These are phyloP conservation scores for Himalopsyche japonica DNA, from an alignment of 2,888 invertebrate species.

Conservation along the genomic window DNA sequence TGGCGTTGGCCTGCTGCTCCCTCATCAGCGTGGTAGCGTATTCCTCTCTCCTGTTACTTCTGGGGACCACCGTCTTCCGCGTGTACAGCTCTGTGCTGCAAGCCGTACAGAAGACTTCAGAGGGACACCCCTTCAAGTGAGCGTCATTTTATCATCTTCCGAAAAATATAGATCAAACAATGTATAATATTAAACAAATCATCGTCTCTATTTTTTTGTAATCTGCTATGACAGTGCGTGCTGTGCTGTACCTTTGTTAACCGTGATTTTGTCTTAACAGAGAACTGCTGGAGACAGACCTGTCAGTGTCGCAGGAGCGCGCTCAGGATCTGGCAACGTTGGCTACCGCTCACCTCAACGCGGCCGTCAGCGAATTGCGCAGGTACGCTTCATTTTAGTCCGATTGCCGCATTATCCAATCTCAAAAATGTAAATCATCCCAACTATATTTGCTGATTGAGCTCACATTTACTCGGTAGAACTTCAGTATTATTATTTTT, in stretches of 20 bases:
- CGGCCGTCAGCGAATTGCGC: constrained; percentile 79
- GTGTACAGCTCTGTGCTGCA: constrained; percentile 95
- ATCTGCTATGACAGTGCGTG: neutral
- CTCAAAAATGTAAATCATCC: too few relatives aligned
- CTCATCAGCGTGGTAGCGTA: constrained; percentile 95
- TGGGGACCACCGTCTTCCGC: constrained; percentile 90
- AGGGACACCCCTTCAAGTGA: constrained; percentile 98
- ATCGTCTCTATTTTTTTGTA: too few relatives aligned
- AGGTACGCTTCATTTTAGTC: constrained; percentile 46
- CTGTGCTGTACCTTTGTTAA: neutral
- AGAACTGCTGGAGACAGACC: constrained; percentile 83
- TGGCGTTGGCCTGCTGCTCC: constrained; percentile 94
- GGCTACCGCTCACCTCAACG: constrained; percentile 86
- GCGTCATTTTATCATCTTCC: constrained; percentile 45
- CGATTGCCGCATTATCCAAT: too few relatives aligned
- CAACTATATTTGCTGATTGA: too few relatives aligned
- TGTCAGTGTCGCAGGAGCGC: constrained; percentile 88
- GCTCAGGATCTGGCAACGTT: constrained; percentile 86
- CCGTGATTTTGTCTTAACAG: constrained; percentile 50
- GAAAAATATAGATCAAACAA: too few relatives aligned
- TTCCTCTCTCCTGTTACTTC: constrained; percentile 81
- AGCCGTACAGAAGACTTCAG: constrained; percentile 93
- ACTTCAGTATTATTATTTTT: too few relatives aligned
- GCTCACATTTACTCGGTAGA: too few relatives aligned
- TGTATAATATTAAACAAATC: too few relatives aligned